These are phyloP conservation scores for Oscheius sp. DNA, from an alignment of 2,888 invertebrate genomes.

Conservation along the genomic window DNA sequence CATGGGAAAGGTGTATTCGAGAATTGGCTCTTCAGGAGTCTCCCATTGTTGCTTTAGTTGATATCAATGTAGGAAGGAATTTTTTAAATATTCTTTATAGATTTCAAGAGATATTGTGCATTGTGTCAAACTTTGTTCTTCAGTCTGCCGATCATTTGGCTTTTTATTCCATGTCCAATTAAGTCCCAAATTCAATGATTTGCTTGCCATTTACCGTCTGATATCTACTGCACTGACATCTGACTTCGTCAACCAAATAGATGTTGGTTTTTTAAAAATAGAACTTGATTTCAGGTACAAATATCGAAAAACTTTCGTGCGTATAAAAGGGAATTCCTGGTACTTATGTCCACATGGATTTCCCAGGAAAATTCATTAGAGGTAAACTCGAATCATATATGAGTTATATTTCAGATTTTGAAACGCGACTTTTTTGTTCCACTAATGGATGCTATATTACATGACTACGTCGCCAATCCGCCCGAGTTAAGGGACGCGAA, in stretches of 20 bases:
- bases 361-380: conserved; percentile 85
- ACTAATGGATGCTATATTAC: conserved; percentile 90
- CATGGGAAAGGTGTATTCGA: conserved; percentile 97
- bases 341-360: conserved; percentile 95
- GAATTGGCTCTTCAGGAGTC: conserved; percentile 78
- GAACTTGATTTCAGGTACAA: conserved; percentile 81
- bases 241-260: not conserved
- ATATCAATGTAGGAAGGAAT: conserved; percentile 76
- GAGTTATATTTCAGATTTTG: conserved; percentile 74
- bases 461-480: conserved; percentile 95
- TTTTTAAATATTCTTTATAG: conserved; percentile 71
- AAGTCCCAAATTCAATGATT: conserved; percentile 74
- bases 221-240: not conserved
- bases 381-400: conserved; percentile 75
- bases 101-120: conserved; percentile 95
- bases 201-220: conserved; percentile 7
- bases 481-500: conserved; percentile 96
- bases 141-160: conserved; percentile 96
- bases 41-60: conserved; percentile 34
- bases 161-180: conserved; percentile 89
- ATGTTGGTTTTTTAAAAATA: conserved; percentile 74
- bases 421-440: conserved; percentile 97
- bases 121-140: conserved; percentile 97
- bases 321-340: conserved; percentile 96
- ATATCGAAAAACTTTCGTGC: conserved; percentile 94